Evolutionary conservation across 2,113 vertebrate species (phyloP).

Genomic region (Forbesichthys papilliferus): DNA sequence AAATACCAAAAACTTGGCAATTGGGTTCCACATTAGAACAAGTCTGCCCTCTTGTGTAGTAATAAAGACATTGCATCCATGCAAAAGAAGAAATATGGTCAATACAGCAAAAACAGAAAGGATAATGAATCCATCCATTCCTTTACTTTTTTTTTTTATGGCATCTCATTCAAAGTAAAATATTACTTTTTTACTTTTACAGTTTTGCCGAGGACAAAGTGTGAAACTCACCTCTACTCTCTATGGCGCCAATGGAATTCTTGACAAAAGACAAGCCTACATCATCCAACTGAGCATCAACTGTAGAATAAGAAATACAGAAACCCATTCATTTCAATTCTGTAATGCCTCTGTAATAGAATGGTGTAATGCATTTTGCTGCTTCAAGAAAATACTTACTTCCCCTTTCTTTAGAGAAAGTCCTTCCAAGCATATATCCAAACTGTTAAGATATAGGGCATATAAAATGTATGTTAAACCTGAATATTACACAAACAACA

Average conservation of each 20-base stretch:
- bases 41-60: slow-evolving; percentile 68
- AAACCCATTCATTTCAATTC: not conserved
- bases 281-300: slow-evolving; percentile 89
- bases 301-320: slow-evolving; percentile 42
- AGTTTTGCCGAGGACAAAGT: not conserved
- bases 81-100: no score
- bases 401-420: slow-evolving; percentile 84
- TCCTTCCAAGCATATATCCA: slow-evolving; percentile 77
- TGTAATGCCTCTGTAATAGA: not conserved
- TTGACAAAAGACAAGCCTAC: slow-evolving; percentile 86
- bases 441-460: slow-evolving; percentile 60
- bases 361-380: not conserved
- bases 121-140: not conserved
- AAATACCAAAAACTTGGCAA: not conserved
- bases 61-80: slow-evolving; percentile 8
- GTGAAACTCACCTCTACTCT: slow-evolving; percentile 85
- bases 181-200: not conserved
- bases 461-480: not conserved
- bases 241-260: slow-evolving; percentile 91
- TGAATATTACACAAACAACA: not conserved
- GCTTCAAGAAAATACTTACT: slow-evolving; percentile 78
- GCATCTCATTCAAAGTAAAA: no score
- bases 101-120: not conserved
- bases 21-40: slow-evolving; percentile 39
- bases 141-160: not conserved